Conservation (phyloP, 2,888 invertebrate genomes). For the Orthosia incerta region DNA sequence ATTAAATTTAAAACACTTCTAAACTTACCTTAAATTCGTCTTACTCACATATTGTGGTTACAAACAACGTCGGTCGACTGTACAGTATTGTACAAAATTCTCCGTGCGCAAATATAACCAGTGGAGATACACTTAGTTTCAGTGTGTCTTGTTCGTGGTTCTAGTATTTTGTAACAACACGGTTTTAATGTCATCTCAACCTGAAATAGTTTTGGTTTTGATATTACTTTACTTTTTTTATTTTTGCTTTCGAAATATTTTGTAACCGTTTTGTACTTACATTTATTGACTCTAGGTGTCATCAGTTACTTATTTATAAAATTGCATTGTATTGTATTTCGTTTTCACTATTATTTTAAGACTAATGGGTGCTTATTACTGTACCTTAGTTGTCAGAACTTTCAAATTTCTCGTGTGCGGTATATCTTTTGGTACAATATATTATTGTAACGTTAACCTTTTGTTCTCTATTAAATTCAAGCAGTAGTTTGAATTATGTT, state of each 20-base stretch:
- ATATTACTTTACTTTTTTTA: slow-evolving; percentile 19
- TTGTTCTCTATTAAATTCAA: background rate
- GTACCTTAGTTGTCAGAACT: background rate
- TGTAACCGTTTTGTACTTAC: background rate
- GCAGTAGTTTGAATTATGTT: slow-evolving; percentile 1
- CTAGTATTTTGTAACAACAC: slow-evolving; percentile 43
- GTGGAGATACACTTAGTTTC: slow-evolving; percentile 36
- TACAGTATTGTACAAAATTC: slow-evolving; percentile 54
- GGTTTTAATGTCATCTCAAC: slow-evolving; percentile 48
- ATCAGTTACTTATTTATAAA: background rate
- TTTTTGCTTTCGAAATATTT: slow-evolving; percentile 14
- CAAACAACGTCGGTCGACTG: slow-evolving; percentile 23
- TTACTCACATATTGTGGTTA: slow-evolving; percentile 14
- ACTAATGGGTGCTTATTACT: background rate
- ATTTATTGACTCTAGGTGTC: background rate
- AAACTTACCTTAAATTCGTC: slow-evolving; percentile 6
- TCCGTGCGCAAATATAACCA: slow-evolving; percentile 49
- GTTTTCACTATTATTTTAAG: background rate
- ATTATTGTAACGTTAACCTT: background rate
- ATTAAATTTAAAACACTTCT: slow-evolving; percentile 11
- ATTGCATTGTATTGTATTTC: background rate
- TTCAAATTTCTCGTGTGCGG: background rate
- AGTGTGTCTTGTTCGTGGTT: slow-evolving; percentile 43
- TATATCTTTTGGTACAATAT: background rate
- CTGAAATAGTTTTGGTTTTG: slow-evolving; percentile 33